phyloP scores from a whole-genome alignment of 2,113 vertebrate genomes.

The Anser brachyrhynchus region DNA sequence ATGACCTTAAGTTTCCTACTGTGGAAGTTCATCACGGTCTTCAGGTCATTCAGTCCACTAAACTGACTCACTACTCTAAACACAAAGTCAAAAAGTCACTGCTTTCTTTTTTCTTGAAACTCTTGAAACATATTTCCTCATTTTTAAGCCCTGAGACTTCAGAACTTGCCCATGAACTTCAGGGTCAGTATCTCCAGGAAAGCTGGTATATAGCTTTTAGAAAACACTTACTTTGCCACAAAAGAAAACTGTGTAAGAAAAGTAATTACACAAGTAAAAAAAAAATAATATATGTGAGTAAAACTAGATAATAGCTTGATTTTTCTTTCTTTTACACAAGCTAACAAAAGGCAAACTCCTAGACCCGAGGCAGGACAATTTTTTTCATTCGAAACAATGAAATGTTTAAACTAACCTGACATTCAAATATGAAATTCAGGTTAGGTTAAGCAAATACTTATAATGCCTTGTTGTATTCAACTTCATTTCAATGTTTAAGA shows the following conservation, averaged over 20 bases:
- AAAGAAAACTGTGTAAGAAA: background rate
- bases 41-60: background rate
- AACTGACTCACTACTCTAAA: background rate
- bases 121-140: background rate
- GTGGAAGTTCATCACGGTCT: background rate
- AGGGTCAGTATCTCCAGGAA: background rate
- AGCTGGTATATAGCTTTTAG: background rate
- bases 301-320: background rate
- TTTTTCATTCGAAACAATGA: constrained; percentile 19
- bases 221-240: constrained; percentile 3
- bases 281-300: background rate
- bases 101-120: constrained; percentile 4
- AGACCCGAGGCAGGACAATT: background rate
- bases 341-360: constrained; percentile 15
- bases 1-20: background rate
- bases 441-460: background rate
- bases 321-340: background rate
- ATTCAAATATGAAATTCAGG: background rate
- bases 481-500: background rate
- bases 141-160: background rate
- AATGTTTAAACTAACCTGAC: background rate
- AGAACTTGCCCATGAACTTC: background rate
- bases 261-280: background rate
- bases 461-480: background rate
- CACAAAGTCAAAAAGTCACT: background rate